Percentiles rank a stretch among this genome's conserved stretches.
These are phyloP conservation scores for Nomada ruficornis DNA, from an alignment of 2,888 invertebrate genomes.

Conservation along the genomic window DNA sequence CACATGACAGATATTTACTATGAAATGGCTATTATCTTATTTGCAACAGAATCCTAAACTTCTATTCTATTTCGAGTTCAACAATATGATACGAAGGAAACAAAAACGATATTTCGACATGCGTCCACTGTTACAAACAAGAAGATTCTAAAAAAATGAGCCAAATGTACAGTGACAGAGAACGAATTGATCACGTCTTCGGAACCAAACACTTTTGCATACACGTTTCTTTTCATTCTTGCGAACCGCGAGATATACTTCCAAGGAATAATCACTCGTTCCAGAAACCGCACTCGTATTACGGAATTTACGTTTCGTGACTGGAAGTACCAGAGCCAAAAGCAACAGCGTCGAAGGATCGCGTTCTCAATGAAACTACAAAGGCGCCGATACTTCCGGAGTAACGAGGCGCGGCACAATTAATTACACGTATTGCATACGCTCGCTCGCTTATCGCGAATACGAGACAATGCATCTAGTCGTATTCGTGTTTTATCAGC, in stretches of 20 bases:
- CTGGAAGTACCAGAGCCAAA: background rate
- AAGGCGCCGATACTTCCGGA: background rate
- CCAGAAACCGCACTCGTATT: background rate
- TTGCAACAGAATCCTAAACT: too few relatives aligned
- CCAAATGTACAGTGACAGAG: too few relatives aligned
- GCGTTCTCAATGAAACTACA: slow-evolving; percentile 16
- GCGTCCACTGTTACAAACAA: too few relatives aligned
- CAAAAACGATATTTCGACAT: too few relatives aligned
- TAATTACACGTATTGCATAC: slow-evolving; percentile 21
- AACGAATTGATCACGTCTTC: too few relatives aligned
- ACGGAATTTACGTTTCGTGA: background rate
- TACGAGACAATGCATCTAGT: background rate
- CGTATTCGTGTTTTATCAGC: background rate
- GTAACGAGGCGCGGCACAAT: slow-evolving; percentile 12
- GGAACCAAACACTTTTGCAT: too few relatives aligned
- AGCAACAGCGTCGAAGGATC: slow-evolving; percentile 9
- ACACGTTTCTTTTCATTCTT: background rate
- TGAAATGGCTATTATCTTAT: too few relatives aligned
- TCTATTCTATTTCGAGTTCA: too few relatives aligned
- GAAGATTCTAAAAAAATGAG: too few relatives aligned
- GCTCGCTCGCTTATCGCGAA: slow-evolving; percentile 1
- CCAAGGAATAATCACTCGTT: background rate
- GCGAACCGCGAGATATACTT: background rate
- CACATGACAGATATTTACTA: too few relatives aligned
- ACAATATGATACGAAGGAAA: too few relatives aligned